A percentile compares a stretch with the other conserved stretches of the same genome.
Conservation (phyloP, 2,113 vertebrate genomes). For the Carassius carassius region DNA sequence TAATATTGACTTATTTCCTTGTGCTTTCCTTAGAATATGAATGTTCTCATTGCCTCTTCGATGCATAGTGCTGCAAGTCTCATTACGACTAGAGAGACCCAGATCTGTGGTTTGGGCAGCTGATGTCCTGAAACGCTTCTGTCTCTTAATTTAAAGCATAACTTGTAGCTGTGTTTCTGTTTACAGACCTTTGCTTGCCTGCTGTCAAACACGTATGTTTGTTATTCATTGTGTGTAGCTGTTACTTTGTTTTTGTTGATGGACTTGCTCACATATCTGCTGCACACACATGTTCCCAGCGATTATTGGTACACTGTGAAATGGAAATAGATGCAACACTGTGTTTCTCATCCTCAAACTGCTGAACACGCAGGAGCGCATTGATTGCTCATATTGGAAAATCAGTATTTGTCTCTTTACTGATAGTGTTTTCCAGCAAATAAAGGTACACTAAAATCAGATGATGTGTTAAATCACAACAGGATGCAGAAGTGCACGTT, state of each 20-base stretch:
- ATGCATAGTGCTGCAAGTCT: neutral
- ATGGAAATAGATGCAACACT: constrained; percentile 36
- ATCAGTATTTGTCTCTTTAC: neutral
- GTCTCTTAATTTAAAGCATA: neutral
- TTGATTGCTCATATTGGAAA: constrained; percentile 15
- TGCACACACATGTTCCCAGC: too few relatives aligned
- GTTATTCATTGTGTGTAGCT: neutral
- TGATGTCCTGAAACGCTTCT: neutral
- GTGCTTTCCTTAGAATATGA: neutral
- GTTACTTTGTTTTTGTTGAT: neutral
- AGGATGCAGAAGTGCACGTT: neutral
- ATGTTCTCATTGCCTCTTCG: neutral
- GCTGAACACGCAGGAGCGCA: neutral
- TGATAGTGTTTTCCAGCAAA: constrained; percentile 36
- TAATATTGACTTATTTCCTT: constrained; percentile 11
- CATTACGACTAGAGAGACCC: neutral
- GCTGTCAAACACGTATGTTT: too few relatives aligned
- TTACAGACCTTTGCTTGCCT: constrained; percentile 1
- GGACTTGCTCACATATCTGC: neutral
- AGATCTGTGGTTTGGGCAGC: neutral
- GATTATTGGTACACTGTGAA: constrained; percentile 60
- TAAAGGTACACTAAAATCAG: neutral
- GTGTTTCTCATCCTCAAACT: constrained; percentile 1
- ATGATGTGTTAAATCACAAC: neutral
- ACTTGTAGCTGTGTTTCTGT: neutral